These are phyloP conservation scores for Sisyra nigra DNA, from an alignment of 2,888 invertebrate species.

Conservation along the genomic window DNA sequence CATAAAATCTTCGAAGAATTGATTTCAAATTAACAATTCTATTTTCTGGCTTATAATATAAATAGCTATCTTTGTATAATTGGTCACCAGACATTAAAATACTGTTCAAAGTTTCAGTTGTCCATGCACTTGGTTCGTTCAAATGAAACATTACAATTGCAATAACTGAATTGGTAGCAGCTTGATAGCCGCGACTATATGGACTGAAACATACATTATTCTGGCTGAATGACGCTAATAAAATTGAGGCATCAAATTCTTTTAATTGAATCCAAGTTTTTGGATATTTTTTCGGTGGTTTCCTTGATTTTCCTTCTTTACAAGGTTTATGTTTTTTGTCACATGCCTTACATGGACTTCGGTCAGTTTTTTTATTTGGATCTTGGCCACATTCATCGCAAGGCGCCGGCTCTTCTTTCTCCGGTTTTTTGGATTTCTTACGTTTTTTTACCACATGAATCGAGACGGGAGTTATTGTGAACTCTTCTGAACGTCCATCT, in stretches of 20 bases:
- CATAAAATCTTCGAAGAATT: conserved; percentile 35
- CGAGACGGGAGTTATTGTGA: conserved; percentile 24
- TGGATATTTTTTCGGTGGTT: conserved; percentile 10
- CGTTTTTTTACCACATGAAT: conserved; percentile 18
- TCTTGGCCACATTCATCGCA: neutral
- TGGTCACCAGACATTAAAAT: conserved; percentile 38
- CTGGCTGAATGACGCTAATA: conserved; percentile 27
- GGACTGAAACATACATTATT: conserved; percentile 24
- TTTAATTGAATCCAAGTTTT: conserved; percentile 20
- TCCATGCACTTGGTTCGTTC: conserved; percentile 36
- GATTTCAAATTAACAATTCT: conserved; percentile 22
- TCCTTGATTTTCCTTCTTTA: conserved; percentile 8
- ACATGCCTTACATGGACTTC: neutral
- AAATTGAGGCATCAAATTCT: conserved; percentile 26
- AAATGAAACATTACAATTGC: conserved; percentile 37
- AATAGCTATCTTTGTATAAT: conserved; percentile 40
- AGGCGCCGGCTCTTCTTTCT: neutral
- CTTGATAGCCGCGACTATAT: conserved; percentile 32
- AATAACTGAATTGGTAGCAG: conserved; percentile 30
- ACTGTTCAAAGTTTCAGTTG: conserved; percentile 33
- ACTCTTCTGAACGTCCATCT: conserved; percentile 26
- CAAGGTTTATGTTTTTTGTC: neutral
- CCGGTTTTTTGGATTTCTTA: neutral
- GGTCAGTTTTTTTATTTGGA: conserved; percentile 4
- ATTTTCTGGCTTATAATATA: conserved; percentile 34